phyloP scores from a whole-genome alignment of 2,797 vertebrate species.

The Lates japonicus region DNA sequence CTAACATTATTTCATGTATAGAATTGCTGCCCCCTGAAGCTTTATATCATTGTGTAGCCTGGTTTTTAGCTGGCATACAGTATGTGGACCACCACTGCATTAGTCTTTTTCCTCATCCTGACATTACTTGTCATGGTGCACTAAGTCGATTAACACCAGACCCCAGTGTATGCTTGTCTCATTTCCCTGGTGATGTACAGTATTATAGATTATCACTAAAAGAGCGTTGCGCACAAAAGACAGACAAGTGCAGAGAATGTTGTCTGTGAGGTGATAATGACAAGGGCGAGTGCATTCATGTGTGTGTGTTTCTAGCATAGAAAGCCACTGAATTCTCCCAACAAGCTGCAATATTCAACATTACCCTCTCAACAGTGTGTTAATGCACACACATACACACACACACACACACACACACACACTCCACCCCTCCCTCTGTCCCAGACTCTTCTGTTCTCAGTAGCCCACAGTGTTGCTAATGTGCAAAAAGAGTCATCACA shows the following conservation, averaged over 20 bases:
- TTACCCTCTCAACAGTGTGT: conserved; percentile 22
- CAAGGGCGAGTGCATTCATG: not conserved
- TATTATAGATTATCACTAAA: conserved; percentile 38
- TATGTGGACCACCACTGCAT: conserved; percentile 27
- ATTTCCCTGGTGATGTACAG: conserved; percentile 38
- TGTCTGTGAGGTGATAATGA: conserved; percentile 29
- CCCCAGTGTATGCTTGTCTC: conserved; percentile 26
- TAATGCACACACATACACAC: not conserved
- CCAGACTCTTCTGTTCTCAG: conserved; percentile 5
- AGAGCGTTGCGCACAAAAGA: conserved; percentile 26
- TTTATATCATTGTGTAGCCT: not conserved
- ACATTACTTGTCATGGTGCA: conserved; percentile 26
- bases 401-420: not conserved
- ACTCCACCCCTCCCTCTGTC: conserved; percentile 19
- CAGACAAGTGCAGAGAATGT: conserved; percentile 8
- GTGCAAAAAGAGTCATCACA: not conserved
- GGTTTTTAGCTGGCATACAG: conserved; percentile 6
- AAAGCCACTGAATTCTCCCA: not conserved
- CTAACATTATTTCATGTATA: conserved; percentile 15
- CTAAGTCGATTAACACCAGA: conserved; percentile 46
- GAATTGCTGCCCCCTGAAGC: conserved; percentile 7
- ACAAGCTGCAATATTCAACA: conserved; percentile 28
- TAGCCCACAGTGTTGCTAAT: not conserved
- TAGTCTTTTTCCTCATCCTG: conserved; percentile 14
- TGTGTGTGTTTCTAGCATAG: conserved; percentile 3